Evolutionary conservation across 2,888 invertebrate genomes (phyloP).

Genomic region (Spatulosminthurus flaviceps): DNA sequence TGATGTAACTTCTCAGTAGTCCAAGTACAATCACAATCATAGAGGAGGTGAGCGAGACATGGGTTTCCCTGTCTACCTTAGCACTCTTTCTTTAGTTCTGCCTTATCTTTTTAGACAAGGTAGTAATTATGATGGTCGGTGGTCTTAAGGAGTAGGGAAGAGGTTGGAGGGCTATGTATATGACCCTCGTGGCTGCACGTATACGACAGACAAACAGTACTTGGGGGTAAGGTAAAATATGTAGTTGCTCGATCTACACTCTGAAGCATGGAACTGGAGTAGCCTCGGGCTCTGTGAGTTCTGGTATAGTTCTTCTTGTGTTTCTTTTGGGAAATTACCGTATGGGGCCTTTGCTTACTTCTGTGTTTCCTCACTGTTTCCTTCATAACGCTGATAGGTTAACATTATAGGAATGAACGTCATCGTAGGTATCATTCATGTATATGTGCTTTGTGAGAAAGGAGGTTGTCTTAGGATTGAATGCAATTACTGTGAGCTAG

Average conservation of each 20-base stretch:
- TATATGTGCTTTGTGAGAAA: neutral
- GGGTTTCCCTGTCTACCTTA: conserved; percentile 46
- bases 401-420: too few relatives aligned
- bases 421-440: neutral
- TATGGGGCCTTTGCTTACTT: neutral
- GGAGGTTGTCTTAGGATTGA: neutral
- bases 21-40: neutral
- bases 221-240: too few relatives aligned
- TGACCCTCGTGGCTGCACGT: neutral
- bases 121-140: conserved; percentile 53
- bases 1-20: conserved; percentile 15
- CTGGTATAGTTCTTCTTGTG: neutral
- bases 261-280: neutral
- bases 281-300: neutral
- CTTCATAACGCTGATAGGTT: too few relatives aligned
- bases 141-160: conserved; percentile 45
- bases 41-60: conserved; percentile 48
- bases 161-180: neutral
- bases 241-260: too few relatives aligned
- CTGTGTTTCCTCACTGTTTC: neutral
- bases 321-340: neutral
- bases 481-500: conserved; percentile 21
- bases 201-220: neutral
- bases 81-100: conserved; percentile 43
- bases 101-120: conserved; percentile 46